phyloP scores from a whole-genome alignment of 2,888 invertebrate genomes.

The Lamellibrachia columna region DNA sequence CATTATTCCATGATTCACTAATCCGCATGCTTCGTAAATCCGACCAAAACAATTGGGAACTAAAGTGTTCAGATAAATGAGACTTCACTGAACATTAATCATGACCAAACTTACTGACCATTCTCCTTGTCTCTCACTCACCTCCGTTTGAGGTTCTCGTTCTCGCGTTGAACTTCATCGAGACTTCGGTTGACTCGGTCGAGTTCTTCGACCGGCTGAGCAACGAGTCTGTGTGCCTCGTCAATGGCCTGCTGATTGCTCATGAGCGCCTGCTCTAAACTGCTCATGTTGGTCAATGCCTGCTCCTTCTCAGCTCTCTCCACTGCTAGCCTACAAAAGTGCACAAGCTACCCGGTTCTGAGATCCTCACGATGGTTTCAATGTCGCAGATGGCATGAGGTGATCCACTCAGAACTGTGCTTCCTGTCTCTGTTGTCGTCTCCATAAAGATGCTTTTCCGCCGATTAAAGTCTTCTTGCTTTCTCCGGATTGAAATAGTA shows the following conservation, averaged over 20 bases:
- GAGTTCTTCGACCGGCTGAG: not conserved
- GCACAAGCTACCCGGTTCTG: not conserved
- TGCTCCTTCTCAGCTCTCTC: not conserved
- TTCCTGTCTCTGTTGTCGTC: not conserved
- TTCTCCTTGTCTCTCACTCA: not conserved
- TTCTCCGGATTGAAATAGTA: not conserved
- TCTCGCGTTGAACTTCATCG: not conserved
- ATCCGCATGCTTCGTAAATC: no score
- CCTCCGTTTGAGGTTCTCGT: not conserved
- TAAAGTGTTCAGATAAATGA: no score
- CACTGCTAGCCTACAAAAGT: constrained; percentile 8
- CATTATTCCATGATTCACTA: no score
- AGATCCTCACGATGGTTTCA: not conserved
- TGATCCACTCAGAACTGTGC: not conserved
- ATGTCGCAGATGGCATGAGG: not conserved
- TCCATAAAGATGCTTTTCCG: not conserved
- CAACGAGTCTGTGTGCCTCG: not conserved
- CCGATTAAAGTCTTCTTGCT: not conserved
- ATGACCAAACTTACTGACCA: no score
- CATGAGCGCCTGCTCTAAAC: constrained; percentile 1
- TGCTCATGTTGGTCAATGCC: not conserved
- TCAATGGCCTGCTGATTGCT: constrained; percentile 4
- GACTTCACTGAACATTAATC: no score
- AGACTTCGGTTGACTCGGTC: not conserved
- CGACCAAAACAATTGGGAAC: no score